Base-by-base conservation (phyloP, 2,888 invertebrate genomes). In the Epinotia brunnichana region DNA sequence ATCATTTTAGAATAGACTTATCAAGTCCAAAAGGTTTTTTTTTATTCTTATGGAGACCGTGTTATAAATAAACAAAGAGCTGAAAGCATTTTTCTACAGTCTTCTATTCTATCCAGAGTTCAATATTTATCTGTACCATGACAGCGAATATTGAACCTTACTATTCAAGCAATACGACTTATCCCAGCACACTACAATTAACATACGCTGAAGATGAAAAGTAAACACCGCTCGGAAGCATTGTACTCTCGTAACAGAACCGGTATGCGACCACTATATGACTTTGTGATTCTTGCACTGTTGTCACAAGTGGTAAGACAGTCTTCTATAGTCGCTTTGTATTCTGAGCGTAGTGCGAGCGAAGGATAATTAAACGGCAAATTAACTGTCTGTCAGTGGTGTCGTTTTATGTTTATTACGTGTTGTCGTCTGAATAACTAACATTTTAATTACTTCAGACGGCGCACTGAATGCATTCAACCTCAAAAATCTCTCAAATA, bases 141-240 rank as follows among this genome's bases (percentile, higher is more conserved):
- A 24, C 63, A 10, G 13, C 4, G 35, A 17, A 51, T 11, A 51
- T 63, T 51, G 29, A 63, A 63, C 51, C 39, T 39, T 64, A 64
- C 13, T 21, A 7, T 2, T 2, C 44, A 2, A 35, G 21, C 19
- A 54, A 54, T 64, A 54, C 39, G 19, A 21, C n/a, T 15, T 15
- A 24, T 62, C 48, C 39, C 17, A n/a, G 21, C 29, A n/a, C 51
- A 51, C 19, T 61, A 44, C 15, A 60, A 66, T 71, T 66, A 61
- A 64, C 70, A 66, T 59, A 19, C 35, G 71, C 35, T 57, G 60
- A 71, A 66, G 39, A 71, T 71, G 66, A 71, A 71, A 71, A 66
- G 71, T 61, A 71, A 71, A 71, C 60, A 71, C n/a, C 48, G 62
- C 19, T 15, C 5, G 21, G 48, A 44, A 35, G 56, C 70, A 59